Evolutionary conservation across 2,797 vertebrate species (phyloP).

Genomic region (Myripristis murdjan): DNA sequence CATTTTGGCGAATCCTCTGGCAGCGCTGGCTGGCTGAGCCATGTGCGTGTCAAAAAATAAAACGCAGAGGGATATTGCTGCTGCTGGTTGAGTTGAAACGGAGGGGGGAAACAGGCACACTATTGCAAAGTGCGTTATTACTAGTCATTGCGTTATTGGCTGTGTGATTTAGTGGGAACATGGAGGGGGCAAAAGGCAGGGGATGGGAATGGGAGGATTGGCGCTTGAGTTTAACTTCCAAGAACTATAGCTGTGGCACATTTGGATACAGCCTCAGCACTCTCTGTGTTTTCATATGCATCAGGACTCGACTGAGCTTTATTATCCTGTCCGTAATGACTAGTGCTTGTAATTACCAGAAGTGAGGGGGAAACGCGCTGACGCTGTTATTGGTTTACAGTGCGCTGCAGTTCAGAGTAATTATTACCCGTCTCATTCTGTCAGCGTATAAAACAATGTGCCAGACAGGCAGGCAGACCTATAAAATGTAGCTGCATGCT

Average conservation of each 20-base stretch:
- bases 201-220: neutral
- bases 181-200: too few relatives aligned
- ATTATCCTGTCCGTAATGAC: neutral
- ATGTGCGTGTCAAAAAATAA: conserved; percentile 17
- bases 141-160: neutral
- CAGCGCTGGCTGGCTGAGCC: conserved; percentile 9
- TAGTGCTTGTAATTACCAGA: neutral
- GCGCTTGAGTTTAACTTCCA: neutral
- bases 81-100: neutral
- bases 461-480: too few relatives aligned
- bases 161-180: neutral
- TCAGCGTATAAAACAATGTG: too few relatives aligned
- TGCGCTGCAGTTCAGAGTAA: too few relatives aligned
- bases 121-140: neutral
- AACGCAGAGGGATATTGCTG: neutral
- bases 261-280: neutral
- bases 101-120: too few relatives aligned
- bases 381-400: too few relatives aligned
- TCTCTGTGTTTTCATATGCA: neutral
- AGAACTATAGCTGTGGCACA: neutral
- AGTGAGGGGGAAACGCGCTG: too few relatives aligned
- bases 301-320: neutral
- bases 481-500: too few relatives aligned
- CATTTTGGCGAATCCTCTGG: neutral
- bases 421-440: too few relatives aligned